These are phyloP conservation scores for Rhea pennata DNA, from an alignment of 2,113 vertebrate species.

Conservation along the genomic window DNA sequence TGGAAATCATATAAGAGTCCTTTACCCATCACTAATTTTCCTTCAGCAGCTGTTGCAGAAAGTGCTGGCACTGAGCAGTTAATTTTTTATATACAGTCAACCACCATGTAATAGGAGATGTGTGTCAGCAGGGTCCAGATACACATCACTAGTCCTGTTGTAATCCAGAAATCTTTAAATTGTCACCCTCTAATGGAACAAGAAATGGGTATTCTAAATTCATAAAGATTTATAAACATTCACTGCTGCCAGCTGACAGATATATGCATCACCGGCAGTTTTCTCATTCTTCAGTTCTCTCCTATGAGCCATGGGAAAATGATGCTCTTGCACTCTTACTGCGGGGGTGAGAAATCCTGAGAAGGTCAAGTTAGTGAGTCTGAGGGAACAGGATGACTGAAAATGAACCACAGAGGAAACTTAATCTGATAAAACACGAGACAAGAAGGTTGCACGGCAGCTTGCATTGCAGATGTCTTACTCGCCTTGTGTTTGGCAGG, in stretches of 20 bases:
- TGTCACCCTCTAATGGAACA: conserved; percentile 62
- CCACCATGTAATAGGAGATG: conserved; percentile 32
- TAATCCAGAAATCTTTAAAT: conserved; percentile 63
- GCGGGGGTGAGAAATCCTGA: conserved; percentile 27
- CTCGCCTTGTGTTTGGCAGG: not conserved
- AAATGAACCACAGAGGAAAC: not conserved
- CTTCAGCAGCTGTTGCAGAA: conserved; percentile 10
- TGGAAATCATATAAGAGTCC: not conserved
- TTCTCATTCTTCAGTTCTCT: conserved; percentile 8
- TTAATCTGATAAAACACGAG: not conserved
- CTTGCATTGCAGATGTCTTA: not conserved
- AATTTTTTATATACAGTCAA: conserved; percentile 44
- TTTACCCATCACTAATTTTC: conserved; percentile 49
- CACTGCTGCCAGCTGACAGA: conserved; percentile 31
- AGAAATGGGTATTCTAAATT: conserved; percentile 57
- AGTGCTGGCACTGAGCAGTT: conserved; percentile 23
- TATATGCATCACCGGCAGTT: conserved; percentile 32
- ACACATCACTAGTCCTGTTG: not conserved
- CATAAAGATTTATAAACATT: conserved; percentile 61
- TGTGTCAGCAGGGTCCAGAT: conserved; percentile 31
- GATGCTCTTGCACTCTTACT: not conserved
- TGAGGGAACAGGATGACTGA: conserved; percentile 15
- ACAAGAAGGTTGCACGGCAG: not conserved
- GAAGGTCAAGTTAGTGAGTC: conserved; percentile 20
- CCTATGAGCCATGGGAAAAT: conserved; percentile 39